Percentiles rank a stretch among this genome's conserved stretches.
Evolutionary conservation across 2,888 invertebrate species (phyloP).

Genomic region (Drosophila austrosaltans): DNA sequence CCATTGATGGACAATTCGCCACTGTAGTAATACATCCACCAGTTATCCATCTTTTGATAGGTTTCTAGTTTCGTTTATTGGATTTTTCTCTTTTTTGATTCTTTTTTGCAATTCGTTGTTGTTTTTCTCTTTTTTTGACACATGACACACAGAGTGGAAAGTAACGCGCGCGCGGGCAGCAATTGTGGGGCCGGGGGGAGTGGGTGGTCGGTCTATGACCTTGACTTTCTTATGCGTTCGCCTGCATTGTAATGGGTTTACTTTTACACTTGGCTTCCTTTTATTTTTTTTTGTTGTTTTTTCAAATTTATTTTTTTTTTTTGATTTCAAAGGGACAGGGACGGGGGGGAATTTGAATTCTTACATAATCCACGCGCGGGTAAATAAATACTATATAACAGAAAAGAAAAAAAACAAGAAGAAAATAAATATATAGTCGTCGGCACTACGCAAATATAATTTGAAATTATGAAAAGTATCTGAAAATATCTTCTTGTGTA

Average conservation of each 20-base stretch:
- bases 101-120: slow-evolving; percentile 27
- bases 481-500: slow-evolving; percentile 42
- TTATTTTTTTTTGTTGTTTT: slow-evolving; percentile 8
- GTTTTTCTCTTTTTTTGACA: slow-evolving; percentile 22
- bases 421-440: slow-evolving; percentile 30
- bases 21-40: slow-evolving; percentile 47
- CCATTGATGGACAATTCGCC: slow-evolving; percentile 30
- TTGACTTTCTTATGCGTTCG: slow-evolving; percentile 66
- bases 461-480: slow-evolving; percentile 71
- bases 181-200: slow-evolving; percentile 5
- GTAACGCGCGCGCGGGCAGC: slow-evolving; percentile 25
- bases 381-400: slow-evolving; percentile 39
- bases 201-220: slow-evolving; percentile 50
- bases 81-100: slow-evolving; percentile 34
- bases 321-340: background rate
- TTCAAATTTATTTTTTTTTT: slow-evolving; percentile 16
- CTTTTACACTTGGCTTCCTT: slow-evolving; percentile 51
- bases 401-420: slow-evolving; percentile 59
- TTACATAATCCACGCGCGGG: slow-evolving; percentile 57
- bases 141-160: slow-evolving; percentile 54
- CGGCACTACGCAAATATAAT: slow-evolving; percentile 55
- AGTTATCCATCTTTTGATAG: slow-evolving; percentile 46
- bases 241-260: slow-evolving; percentile 40
- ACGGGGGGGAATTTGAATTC: slow-evolving; percentile 25
- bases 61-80: slow-evolving; percentile 34